Percentiles rank a stretch among this genome's conserved stretches.
Conservation (phyloP, 2,113 vertebrate genomes). For the Lathamus discolor region DNA sequence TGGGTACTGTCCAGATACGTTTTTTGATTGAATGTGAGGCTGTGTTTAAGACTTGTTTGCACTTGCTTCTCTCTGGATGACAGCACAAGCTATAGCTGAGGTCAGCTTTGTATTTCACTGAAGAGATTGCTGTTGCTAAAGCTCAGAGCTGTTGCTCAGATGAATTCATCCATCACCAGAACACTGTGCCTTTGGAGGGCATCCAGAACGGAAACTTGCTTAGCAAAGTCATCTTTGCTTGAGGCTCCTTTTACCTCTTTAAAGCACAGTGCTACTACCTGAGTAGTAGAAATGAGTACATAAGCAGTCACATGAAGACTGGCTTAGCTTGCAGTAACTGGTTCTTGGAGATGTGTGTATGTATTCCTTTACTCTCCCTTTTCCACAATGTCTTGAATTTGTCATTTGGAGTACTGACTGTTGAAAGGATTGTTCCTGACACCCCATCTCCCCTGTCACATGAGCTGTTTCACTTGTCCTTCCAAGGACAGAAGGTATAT, state of each 20-base stretch:
- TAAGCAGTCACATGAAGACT: not conserved
- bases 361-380: not conserved
- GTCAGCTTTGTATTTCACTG: slow-evolving; percentile 23
- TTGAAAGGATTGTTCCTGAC: not conserved
- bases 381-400: not conserved
- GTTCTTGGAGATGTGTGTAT: not conserved
- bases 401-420: not conserved
- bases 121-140: slow-evolving; percentile 18
- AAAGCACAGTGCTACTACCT: not conserved
- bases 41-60: not conserved
- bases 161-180: not conserved
- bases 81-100: slow-evolving; percentile 27
- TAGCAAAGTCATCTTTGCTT: not conserved
- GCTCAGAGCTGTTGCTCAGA: not conserved
- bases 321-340: slow-evolving; percentile 16
- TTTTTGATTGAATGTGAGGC: not conserved
- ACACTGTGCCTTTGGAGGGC: not conserved
- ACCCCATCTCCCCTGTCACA: not conserved
- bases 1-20: not conserved
- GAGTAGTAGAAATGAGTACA: not conserved
- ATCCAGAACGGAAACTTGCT: not conserved
- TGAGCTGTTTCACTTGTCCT: not conserved
- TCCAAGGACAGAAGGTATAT: not conserved
- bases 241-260: not conserved
- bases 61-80: slow-evolving; percentile 22